Evolutionary conservation across 2,888 invertebrate species (phyloP), one percentile per base, ranked within the genome.

Genomic region (Chorisops tibialis): DNA sequence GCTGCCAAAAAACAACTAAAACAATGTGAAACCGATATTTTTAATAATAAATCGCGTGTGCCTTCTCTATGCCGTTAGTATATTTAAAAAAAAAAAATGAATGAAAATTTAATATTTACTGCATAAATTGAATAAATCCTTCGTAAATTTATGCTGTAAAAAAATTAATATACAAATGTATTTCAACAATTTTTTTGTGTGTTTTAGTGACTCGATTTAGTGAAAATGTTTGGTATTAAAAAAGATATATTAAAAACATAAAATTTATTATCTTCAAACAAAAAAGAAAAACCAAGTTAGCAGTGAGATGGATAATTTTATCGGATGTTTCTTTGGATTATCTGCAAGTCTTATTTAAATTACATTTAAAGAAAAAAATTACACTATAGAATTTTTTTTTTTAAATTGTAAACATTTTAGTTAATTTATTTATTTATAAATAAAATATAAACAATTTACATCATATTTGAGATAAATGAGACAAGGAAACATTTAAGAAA

Each of bases 41-140:
- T 48, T 49, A 62, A 61, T 45, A 76, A 76, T 74, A 75, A 76
- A 70, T 73, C 77, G 70, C 76, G 77, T 73, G 72, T 76, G 73
- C 73, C 77, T 71, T n/a, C n/a, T n/a, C 74, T 74, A 74, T 77
- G 77, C 76, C 75, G 77, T 77, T 77, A 77, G 77, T 77, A 77
- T 77, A 30, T 37, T 30, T 19, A 49, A 12, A 22, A 16, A 39
- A 22, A 19, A 41, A 39, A 54, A 54, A 14, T 39, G 1, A 41
- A 41, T 14, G 22, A 35, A 12, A 14, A 16, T 43, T 24, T 18
- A 19, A 16, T 62, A 61, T 63, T 43, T 49, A 47, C 35, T 18
- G 41, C 52, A 54, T 59, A 56, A 51, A 60, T 37, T 38, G 61
- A 61, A 50, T 62, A 65, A 67, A 35, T 43, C 38, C 30, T 19